Evolutionary conservation across 2,888 invertebrate species (phyloP).

Genomic region (Eupelmus urozonus): DNA sequence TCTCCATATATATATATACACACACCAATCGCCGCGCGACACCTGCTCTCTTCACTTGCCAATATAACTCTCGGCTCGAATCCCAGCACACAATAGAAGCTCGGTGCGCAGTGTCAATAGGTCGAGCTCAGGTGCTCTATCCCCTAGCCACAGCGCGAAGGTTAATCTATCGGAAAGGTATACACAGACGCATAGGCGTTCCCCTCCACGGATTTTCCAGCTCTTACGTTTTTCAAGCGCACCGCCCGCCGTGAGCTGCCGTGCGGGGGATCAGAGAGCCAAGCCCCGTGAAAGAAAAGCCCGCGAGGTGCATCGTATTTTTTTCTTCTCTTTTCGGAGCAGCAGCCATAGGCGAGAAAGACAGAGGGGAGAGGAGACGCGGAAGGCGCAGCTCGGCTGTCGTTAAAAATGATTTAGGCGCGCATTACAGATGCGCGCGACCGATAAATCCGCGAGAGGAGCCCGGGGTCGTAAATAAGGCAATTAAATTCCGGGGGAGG

Average conservation of each 20-base stretch:
- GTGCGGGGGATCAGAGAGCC: conserved; percentile 60
- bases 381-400: conserved; percentile 51
- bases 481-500: conserved; percentile 55
- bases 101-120: conserved; percentile 34
- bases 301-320: conserved; percentile 40
- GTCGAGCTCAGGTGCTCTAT: conserved; percentile 14
- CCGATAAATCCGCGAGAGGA: conserved; percentile 53
- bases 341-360: too few species aligned
- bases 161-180: conserved; percentile 29
- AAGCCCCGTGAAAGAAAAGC: conserved; percentile 56
- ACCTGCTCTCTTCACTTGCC: conserved; percentile 45
- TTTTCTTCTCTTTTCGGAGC: conserved; percentile 35
- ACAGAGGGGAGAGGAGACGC: not conserved
- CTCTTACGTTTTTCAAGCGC: conserved; percentile 38
- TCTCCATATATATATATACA: conserved; percentile 12
- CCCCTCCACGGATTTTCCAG: not conserved
- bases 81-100: conserved; percentile 19
- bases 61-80: not conserved
- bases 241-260: conserved; percentile 68
- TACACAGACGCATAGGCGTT: conserved; percentile 12
- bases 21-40: not conserved
- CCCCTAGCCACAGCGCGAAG: not conserved
- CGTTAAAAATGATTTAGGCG: conserved; percentile 59
- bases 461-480: conserved; percentile 56
- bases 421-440: conserved; percentile 45